Evolutionary conservation across 2,113 vertebrate species (phyloP).

Genomic region (Erythrocercus mccallii): DNA sequence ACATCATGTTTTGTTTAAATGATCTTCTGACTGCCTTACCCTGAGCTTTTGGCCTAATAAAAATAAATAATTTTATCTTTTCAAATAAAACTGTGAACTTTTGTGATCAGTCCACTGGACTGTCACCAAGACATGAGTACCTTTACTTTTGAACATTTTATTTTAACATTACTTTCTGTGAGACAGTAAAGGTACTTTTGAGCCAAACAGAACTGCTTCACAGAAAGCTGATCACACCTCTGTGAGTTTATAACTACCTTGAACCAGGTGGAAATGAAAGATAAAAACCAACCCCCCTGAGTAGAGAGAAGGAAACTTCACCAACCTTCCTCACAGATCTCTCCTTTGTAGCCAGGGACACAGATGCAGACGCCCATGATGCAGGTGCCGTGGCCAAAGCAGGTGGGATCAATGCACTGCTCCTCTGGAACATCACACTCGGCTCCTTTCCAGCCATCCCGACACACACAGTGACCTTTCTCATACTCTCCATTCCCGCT

Average conservation of each 20-base stretch:
- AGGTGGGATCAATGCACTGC: slow-evolving; percentile 94
- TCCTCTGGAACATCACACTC: slow-evolving; percentile 95
- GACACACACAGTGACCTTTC: slow-evolving; percentile 91
- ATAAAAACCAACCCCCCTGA: background rate
- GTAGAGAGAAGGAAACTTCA: background rate
- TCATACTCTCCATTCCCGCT: slow-evolving; percentile 94
- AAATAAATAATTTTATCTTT: background rate
- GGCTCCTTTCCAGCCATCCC: slow-evolving; percentile 90
- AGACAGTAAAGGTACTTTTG: background rate
- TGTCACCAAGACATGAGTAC: background rate
- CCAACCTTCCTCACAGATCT: slow-evolving; percentile 93
- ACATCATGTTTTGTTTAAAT: background rate
- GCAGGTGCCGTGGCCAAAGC: slow-evolving; percentile 92
- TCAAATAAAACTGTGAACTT: background rate
- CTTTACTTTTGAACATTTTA: background rate
- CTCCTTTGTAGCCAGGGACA: slow-evolving; percentile 91
- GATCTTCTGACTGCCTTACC: background rate
- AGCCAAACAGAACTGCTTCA: background rate
- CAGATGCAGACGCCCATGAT: slow-evolving; percentile 94
- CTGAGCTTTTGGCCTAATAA: background rate
- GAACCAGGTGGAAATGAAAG: background rate
- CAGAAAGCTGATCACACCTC: background rate
- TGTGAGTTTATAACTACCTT: background rate
- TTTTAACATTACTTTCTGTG: background rate
- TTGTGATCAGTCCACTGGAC: background rate